phyloP scores from a whole-genome alignment of 2,888 invertebrate species.

The Clitarchus hookeri region DNA sequence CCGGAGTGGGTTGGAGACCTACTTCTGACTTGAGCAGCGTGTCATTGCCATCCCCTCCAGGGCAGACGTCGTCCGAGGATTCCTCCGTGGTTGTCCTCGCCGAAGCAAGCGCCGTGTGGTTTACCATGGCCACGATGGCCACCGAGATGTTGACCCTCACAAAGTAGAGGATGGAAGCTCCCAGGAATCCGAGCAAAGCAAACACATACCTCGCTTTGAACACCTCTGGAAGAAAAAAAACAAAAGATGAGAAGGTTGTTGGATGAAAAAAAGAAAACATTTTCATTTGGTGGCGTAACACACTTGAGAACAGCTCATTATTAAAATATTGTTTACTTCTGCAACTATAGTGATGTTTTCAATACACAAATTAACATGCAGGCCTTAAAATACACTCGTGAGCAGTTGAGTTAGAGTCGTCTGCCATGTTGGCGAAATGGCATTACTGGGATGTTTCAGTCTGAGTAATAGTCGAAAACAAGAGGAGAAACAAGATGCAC shows the following conservation, averaged over 20 bases:
- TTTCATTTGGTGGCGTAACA: no score
- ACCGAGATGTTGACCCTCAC: conserved; percentile 91
- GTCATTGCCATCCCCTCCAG: conserved; percentile 10
- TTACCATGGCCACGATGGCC: conserved; percentile 94
- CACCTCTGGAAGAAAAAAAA: background rate
- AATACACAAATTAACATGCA: no score
- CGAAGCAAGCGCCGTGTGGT: conserved; percentile 49
- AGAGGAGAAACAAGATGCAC: no score
- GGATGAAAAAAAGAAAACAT: no score
- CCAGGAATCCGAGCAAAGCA: conserved; percentile 85
- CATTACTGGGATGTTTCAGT: no score
- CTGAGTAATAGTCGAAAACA: no score
- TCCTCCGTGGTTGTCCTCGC: background rate
- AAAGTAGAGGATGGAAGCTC: conserved; percentile 88
- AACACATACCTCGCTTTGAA: conserved; percentile 50
- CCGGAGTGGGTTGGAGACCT: background rate
- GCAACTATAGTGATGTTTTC: no score
- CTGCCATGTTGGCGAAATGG: no score
- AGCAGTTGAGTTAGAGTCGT: no score
- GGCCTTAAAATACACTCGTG: no score
- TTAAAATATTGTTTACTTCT: no score
- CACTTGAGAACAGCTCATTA: no score
- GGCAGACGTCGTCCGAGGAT: conserved; percentile 2
- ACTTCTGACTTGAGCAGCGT: conserved; percentile 18
- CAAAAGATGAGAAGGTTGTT: background rate